These are phyloP conservation scores for Calephelis nemesis DNA, from an alignment of 1,140 invertebrate genomes.

Conservation along the genomic window DNA sequence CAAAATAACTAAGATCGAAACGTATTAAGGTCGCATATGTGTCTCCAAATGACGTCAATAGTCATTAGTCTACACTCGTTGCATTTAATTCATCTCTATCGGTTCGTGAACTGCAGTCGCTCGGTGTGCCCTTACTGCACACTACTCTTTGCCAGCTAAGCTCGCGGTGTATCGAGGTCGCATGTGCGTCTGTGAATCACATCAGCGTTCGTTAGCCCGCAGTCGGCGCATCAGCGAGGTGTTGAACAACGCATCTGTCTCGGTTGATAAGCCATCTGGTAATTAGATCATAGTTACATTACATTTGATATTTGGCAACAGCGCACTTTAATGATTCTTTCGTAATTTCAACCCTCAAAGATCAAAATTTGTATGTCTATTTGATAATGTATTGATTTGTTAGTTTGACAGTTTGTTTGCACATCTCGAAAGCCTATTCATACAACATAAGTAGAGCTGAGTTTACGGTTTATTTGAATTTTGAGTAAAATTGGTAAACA, in stretches of 20 bases:
- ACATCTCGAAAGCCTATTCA: too few relatives aligned
- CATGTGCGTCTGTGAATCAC: constrained; percentile 70
- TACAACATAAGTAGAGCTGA: too few relatives aligned
- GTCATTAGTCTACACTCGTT: too few relatives aligned
- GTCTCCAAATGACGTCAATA: too few relatives aligned
- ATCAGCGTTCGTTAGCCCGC: constrained; percentile 44
- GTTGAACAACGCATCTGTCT: constrained; percentile 26
- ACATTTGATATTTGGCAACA: neutral
- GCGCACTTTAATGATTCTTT: neutral
- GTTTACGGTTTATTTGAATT: too few relatives aligned
- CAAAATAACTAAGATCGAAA: too few relatives aligned
- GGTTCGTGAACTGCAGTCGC: neutral
- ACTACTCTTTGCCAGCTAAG: neutral
- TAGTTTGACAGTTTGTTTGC: too few relatives aligned
- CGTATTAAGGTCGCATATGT: too few relatives aligned
- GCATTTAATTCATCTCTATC: too few relatives aligned
- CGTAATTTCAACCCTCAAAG: neutral
- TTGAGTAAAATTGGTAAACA: too few relatives aligned
- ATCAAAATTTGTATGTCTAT: too few relatives aligned
- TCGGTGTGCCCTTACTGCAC: constrained; percentile 3
- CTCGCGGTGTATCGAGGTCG: constrained; percentile 60
- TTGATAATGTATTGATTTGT: too few relatives aligned
- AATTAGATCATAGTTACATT: constrained; percentile 16
- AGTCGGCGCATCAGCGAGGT: constrained; percentile 29
- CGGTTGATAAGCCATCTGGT: constrained; percentile 18